Percentiles rank a stretch among this genome's conserved stretches.
Evolutionary conservation across 2,797 vertebrate species (phyloP).

Genomic region (Anas acuta): DNA sequence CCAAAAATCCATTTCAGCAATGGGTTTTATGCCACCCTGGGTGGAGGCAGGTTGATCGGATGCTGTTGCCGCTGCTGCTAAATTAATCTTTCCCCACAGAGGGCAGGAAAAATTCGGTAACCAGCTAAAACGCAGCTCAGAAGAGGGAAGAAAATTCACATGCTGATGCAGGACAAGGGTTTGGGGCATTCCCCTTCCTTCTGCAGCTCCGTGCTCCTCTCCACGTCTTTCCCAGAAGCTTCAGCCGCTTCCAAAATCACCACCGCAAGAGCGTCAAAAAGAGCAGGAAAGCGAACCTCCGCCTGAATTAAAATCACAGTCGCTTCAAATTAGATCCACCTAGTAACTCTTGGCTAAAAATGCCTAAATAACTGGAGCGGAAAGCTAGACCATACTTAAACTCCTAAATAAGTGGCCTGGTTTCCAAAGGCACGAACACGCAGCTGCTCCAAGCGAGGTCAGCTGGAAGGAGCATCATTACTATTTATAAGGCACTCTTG

Average conservation of each 20-base stretch:
- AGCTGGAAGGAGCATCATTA: constrained; percentile 28
- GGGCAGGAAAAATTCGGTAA: not conserved
- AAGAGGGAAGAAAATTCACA: not conserved
- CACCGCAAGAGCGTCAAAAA: not conserved
- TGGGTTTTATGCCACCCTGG: not conserved
- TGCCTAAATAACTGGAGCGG: constrained; percentile 53
- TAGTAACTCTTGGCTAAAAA: constrained; percentile 51
- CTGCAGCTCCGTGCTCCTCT: not conserved
- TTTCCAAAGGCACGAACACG: constrained; percentile 46
- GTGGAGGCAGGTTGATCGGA: not conserved
- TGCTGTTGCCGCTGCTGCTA: not conserved
- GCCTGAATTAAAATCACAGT: constrained; percentile 46
- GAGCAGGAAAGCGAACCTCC: constrained; percentile 32
- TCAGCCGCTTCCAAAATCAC: not conserved
- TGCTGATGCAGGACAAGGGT: not conserved
- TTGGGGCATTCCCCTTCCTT: not conserved
- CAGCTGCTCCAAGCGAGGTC: constrained; percentile 56
- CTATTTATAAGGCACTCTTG: constrained; percentile 25
- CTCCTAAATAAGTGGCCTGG: constrained; percentile 51
- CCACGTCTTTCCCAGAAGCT: not conserved
- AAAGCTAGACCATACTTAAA: constrained; percentile 14
- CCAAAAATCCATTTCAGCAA: not conserved
- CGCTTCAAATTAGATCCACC: constrained; percentile 63
- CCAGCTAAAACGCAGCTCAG: not conserved
- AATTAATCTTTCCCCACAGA: not conserved